Evolutionary conservation across 2,797 vertebrate species (phyloP), one percentile per base, ranked within the genome.

Genomic region (Myioborus melanocephalus): DNA sequence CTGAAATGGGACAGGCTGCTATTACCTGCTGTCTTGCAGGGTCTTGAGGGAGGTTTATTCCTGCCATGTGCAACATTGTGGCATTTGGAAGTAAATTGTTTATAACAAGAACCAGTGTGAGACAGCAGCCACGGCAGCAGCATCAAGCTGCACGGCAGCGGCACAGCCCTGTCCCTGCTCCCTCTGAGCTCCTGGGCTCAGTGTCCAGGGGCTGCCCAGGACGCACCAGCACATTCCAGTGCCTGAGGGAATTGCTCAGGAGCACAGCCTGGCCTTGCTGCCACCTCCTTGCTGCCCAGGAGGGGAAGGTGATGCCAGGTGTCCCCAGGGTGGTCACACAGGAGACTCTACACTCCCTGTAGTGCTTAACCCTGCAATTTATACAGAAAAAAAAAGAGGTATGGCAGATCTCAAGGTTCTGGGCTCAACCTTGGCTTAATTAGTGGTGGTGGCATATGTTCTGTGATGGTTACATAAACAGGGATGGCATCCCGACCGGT

Each of bases 211-310:
- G 6, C 37, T 7, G 59, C 0, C 8, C 52, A 83, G 24, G 26
- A 61, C 35, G 52, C 14, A 59, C 1, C 10, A 20, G 8, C 37
- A 4, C 3, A 26, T 23, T n/a, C 27, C 47, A 26, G 0, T 1
- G 0, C 57, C 30, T 0, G 8, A 65, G n/a, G 47, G 28, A 68
- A 71, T 0, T 5, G 46, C 47, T 55, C 34, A 44, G 78, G 32
- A 87, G 52, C 9, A 12, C 35, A 26, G 43, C 46, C 12, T 13
- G 11, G 6, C 41, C 52, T 2, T 3, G 21, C 10, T 26, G 6
- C 26, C 60, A 52, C 66, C 43, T 32, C 50, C 19, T 41, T 41
- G 39, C 39, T 5, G 57, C 52, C 27, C 30, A 8, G 3, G 8
- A 47, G 60, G 34, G 9, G 44, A 34, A 6, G 22, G 0, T 8